Evolutionary conservation across 2,113 vertebrate genomes (phyloP).

Genomic region (Calidris pygmaea): DNA sequence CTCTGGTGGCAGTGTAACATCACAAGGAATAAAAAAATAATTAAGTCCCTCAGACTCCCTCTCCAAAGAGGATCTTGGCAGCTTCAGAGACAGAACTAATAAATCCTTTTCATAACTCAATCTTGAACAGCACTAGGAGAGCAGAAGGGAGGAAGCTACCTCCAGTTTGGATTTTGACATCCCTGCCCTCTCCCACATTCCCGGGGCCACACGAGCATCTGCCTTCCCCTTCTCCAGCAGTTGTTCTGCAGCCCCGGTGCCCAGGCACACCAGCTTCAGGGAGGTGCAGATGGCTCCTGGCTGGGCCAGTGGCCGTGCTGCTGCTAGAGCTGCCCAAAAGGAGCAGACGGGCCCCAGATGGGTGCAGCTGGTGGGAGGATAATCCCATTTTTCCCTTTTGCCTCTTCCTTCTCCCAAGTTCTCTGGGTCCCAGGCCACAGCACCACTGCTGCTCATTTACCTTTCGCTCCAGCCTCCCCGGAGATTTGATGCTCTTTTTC

Average conservation of each 20-base stretch:
- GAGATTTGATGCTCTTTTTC: neutral
- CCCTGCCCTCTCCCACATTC: neutral
- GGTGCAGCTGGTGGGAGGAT: neutral
- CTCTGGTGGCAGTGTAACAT: neutral
- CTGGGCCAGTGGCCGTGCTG: accelerated
- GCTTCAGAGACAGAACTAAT: slow-evolving; percentile 17
- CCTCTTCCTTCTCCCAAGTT: neutral
- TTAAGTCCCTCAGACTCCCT: slow-evolving; percentile 1
- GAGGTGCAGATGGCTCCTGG: accelerated
- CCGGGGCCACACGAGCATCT: neutral
- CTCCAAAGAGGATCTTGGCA: slow-evolving; percentile 26
- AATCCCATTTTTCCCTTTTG: neutral
- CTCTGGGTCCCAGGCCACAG: neutral
- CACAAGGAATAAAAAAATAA: slow-evolving; percentile 8
- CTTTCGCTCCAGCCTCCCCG: neutral
- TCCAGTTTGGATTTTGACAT: neutral
- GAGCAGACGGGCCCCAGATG: neutral
- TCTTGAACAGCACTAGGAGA: neutral
- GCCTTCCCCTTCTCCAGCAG: neutral
- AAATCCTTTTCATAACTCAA: slow-evolving; percentile 35
- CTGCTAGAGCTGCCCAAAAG: neutral
- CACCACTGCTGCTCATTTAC: neutral
- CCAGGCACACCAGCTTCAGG: accelerated
- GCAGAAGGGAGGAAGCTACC: neutral
- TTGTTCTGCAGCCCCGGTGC: neutral